Conservation (phyloP, 2,113 vertebrate species). For the Ophthalmolycus amberensis region DNA sequence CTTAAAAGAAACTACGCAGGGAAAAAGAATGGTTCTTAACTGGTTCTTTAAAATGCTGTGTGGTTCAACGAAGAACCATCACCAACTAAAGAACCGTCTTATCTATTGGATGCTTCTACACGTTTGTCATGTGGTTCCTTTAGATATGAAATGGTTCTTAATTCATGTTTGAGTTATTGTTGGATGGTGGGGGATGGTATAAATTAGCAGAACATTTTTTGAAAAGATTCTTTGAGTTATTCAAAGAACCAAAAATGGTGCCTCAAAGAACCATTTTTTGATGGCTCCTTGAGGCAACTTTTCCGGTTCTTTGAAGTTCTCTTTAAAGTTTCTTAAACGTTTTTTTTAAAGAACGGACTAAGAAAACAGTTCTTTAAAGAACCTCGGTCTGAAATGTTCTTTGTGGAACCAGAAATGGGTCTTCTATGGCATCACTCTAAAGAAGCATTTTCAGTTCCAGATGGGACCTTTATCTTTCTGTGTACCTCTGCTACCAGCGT, state of each 20-base stretch:
- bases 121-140: not conserved
- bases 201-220: not conserved
- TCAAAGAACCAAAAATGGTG: too few species aligned
- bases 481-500: not conserved
- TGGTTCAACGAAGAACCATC: not conserved
- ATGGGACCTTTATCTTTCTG: not conserved
- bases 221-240: not conserved
- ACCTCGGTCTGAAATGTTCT: not conserved
- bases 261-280: not conserved
- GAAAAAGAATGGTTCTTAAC: not conserved
- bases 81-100: not conserved
- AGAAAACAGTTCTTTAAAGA: not conserved
- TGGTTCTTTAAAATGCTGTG: not conserved
- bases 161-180: not conserved
- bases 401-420: not conserved
- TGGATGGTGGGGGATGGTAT: not conserved
- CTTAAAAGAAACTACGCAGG: conserved; percentile 39
- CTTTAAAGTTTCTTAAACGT: too few species aligned
- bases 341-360: not conserved
- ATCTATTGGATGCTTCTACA: not conserved
- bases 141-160: not conserved
- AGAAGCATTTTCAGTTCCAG: not conserved
- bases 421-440: not conserved
- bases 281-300: not conserved
- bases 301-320: too few species aligned